These are phyloP conservation scores for Parnassius glacialis DNA, from an alignment of 2,888 invertebrate species.

Conservation along the genomic window DNA sequence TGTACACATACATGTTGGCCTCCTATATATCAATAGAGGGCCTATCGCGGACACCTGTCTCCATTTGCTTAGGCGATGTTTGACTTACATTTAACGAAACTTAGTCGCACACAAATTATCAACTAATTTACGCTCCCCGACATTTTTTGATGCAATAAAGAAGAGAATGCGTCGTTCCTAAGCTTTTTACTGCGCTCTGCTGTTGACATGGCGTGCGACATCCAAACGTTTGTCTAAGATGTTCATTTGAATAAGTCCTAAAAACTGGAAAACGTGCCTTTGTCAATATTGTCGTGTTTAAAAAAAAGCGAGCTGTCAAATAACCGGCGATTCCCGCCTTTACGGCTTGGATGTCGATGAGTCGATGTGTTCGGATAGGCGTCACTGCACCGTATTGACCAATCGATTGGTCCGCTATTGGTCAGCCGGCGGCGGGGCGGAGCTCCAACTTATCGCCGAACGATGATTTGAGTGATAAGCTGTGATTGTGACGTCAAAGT, in stretches of 20 bases:
- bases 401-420: constrained; percentile 70
- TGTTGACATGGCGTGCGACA: constrained; percentile 44
- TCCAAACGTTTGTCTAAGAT: constrained; percentile 36
- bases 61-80: constrained; percentile 77
- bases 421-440: constrained; percentile 64
- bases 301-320: constrained; percentile 31
- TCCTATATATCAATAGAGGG: constrained; percentile 69
- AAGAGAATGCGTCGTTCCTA: constrained; percentile 40
- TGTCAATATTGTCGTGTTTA: constrained; percentile 38
- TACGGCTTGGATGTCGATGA: constrained; percentile 22
- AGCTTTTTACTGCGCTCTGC: constrained; percentile 56
- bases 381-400: constrained; percentile 55
- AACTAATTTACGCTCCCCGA: constrained; percentile 73
- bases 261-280: constrained; percentile 42
- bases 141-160: constrained; percentile 61
- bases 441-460: constrained; percentile 54
- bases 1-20: constrained; percentile 42
- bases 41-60: constrained; percentile 74
- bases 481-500: constrained; percentile 49
- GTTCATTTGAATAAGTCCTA: constrained; percentile 36
- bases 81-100: constrained; percentile 75
- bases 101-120: constrained; percentile 78
- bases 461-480: constrained; percentile 53
- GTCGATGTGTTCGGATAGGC: constrained; percentile 43
- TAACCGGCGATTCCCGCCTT: constrained; percentile 30